Evolutionary conservation across 1,140 invertebrate species (phyloP), one percentile per base, ranked within the genome.

Genomic region (Neoseiulus cucumeris): DNA sequence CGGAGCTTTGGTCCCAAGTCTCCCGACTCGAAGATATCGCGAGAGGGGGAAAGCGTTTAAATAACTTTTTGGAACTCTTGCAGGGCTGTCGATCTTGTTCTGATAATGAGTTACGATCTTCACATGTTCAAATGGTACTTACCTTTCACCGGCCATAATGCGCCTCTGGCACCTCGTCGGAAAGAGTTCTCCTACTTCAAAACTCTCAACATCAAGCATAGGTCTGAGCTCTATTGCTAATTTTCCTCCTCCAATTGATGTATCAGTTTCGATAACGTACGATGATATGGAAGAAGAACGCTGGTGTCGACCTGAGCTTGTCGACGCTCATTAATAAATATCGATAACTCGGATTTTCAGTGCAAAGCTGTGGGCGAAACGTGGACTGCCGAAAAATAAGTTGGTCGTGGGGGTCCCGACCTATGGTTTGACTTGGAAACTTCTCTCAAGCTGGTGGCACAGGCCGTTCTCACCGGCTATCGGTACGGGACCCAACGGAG

Each of bases 71-170:
- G 9, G 14, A 25, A n/a, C 71, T 64, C 72, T 77, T 74, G 64
- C 70, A 85, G 83, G 64, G 77, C 85, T 73, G 80, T 86, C 1
- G 88, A 91, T 74, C 89, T 83, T 78, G 79, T 90, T 0, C 89
- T 87, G 74, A 71, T 92, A 5, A 91, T 91, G 88, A 80, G 84
- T 0, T 92, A 91, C 72, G 88, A 92, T 73, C 91, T 83, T 70
- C 87, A 91, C 74, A 85, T 83, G 69, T 90, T 82, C 71, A 80
- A 82, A 2, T 79, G 80, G 73, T 82, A 82, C 68, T 84, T 84
- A 18, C 87, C 87, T 1, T 82, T 88, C 51, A 90, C 87, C 30
- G 87, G 82, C 51, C 76, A 87, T 0, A 91, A 91, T 75, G 80
- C 88, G 0, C 87, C 89, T 0, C 75, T 91, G 1, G 87, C 22